A percentile compares a stretch with the other conserved stretches of the same genome.
Conservation (phyloP, 1,140 invertebrate species). For the Drosophila truncata region DNA sequence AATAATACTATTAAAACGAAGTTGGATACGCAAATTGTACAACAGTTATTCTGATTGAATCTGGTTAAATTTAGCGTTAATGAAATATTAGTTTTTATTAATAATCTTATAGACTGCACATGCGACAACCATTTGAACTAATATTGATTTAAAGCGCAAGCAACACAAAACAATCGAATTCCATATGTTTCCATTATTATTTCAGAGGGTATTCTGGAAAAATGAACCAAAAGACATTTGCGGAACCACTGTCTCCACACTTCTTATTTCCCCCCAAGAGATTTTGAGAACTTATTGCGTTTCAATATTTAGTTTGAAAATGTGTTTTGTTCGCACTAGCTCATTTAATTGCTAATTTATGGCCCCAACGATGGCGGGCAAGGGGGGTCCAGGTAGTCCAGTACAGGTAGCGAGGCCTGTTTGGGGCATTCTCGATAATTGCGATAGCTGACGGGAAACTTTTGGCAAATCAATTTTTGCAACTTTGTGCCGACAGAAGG, state of each 20-base stretch:
- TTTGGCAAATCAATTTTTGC: constrained; percentile 72
- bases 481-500: constrained; percentile 65
- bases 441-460: constrained; percentile 57
- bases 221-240: background rate
- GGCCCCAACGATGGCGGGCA: constrained; percentile 17
- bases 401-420: constrained; percentile 34
- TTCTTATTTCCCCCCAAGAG: constrained; percentile 14
- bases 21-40: no score
- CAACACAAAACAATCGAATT: no score
- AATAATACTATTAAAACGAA: no score
- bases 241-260: constrained; percentile 31
- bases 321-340: constrained; percentile 68
- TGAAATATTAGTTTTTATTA: background rate
- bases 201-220: constrained; percentile 5
- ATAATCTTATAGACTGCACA: no score
- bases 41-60: background rate
- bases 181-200: background rate
- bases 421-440: constrained; percentile 72
- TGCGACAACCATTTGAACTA: constrained; percentile 1
- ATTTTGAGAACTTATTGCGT: constrained; percentile 73
- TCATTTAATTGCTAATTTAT: constrained; percentile 83
- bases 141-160: background rate
- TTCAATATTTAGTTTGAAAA: constrained; percentile 80
- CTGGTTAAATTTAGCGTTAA: background rate
- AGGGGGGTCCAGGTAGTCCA: constrained; percentile 17